phyloP scores from a whole-genome alignment of 1,140 invertebrate species.

The Caerostris darwini region DNA sequence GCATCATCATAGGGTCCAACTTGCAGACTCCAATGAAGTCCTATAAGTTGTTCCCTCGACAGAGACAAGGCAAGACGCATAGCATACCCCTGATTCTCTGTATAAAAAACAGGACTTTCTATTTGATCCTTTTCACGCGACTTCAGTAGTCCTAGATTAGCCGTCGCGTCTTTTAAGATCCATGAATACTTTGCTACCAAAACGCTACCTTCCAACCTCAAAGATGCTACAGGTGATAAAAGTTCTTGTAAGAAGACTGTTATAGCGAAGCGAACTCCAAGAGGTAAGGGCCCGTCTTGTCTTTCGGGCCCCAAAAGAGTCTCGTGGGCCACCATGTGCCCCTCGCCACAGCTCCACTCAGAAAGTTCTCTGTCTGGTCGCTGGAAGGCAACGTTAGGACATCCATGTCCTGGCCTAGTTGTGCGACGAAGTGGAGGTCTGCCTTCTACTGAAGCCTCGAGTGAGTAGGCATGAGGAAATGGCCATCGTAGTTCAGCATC shows the following conservation, averaged over 20 bases:
- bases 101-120: constrained; percentile 69
- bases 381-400: constrained; percentile 69
- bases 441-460: constrained; percentile 12
- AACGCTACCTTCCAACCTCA: not conserved
- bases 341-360: constrained; percentile 77
- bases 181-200: constrained; percentile 68
- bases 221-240: constrained; percentile 8
- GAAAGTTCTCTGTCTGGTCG: constrained; percentile 66
- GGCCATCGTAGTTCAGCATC: constrained; percentile 69
- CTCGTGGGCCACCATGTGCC: constrained; percentile 62
- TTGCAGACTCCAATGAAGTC: constrained; percentile 75
- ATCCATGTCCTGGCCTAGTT: constrained; percentile 43
- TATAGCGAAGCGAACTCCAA: constrained; percentile 11
- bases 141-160: not conserved
- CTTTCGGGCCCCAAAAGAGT: not conserved
- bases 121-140: constrained; percentile 43
- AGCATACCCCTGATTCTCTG: constrained; percentile 9
- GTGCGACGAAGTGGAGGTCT: not conserved
- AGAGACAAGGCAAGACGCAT: not conserved
- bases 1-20: constrained; percentile 75
- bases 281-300: not conserved
- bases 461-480: constrained; percentile 34
- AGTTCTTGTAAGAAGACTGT: constrained; percentile 72
- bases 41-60: constrained; percentile 31
- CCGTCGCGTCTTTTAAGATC: not conserved